phyloP scores from a whole-genome alignment of 1,140 invertebrate species.

The Ladona fulva region DNA sequence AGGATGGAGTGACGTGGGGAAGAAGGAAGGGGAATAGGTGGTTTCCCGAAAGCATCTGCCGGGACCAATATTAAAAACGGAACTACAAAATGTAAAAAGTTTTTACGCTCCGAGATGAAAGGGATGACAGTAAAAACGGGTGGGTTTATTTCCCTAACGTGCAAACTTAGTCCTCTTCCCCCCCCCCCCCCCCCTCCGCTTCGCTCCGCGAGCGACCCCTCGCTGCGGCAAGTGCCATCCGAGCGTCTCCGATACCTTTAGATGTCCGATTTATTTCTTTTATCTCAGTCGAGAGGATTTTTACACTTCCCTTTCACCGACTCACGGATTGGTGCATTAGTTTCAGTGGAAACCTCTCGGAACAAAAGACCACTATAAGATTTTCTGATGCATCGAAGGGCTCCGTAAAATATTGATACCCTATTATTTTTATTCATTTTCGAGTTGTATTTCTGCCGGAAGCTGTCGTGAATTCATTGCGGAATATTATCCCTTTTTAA shows the following conservation, averaged over 20 bases:
- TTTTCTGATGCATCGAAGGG: too few species aligned
- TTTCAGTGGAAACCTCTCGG: too few species aligned
- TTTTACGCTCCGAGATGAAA: slow-evolving; percentile 9
- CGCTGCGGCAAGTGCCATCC: background rate
- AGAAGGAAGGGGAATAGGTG: background rate
- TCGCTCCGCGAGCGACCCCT: background rate
- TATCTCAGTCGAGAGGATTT: too few species aligned
- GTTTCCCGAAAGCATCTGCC: background rate
- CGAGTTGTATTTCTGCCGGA: too few species aligned
- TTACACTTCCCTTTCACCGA: too few species aligned
- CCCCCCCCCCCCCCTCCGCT: background rate
- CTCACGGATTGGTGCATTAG: too few species aligned
- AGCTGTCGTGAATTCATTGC: too few species aligned
- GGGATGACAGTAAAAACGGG: slow-evolving; percentile 7
- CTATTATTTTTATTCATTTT: too few species aligned
- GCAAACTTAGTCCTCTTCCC: background rate
- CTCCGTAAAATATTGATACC: too few species aligned
- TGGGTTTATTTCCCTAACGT: slow-evolving; percentile 5
- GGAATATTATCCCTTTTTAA: too few species aligned
- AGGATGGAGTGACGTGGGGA: background rate
- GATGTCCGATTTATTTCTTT: background rate
- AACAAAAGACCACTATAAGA: too few species aligned
- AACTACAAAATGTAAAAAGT: background rate
- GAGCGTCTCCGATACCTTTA: background rate
- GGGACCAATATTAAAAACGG: slow-evolving; percentile 9